Evolutionary conservation across 2,113 vertebrate species (phyloP).

Genomic region (Sapayoa aenigma): DNA sequence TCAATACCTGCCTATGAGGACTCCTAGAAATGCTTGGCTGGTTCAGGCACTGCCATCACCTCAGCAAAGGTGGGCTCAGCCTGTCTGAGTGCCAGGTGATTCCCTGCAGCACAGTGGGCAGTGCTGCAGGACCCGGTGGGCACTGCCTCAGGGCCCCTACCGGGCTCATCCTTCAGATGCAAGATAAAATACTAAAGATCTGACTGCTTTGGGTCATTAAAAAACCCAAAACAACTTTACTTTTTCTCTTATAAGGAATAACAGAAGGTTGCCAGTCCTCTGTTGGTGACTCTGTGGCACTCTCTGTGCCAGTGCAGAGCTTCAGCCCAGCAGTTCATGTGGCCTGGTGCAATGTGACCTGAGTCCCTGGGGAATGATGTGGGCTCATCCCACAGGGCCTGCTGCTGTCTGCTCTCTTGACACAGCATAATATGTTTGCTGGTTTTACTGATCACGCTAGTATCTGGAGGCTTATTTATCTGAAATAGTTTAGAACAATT

Average conservation of each 20-base stretch:
- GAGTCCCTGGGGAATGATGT: rapidly evolving
- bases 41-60: rapidly evolving
- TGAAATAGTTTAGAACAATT: conserved; percentile 1
- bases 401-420: not conserved
- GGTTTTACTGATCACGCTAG: not conserved
- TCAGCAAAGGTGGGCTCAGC: not conserved
- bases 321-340: rapidly evolving
- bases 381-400: rapidly evolving
- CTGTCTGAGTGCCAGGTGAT: not conserved
- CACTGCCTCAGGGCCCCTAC: not conserved
- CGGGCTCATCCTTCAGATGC: not conserved
- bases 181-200: not conserved
- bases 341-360: not conserved
- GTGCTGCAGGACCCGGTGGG: not conserved
- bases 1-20: not conserved
- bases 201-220: not conserved
- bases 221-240: not conserved
- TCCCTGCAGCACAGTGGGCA: rapidly evolving
- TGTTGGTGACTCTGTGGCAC: not conserved
- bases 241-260: not conserved
- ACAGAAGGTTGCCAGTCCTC: not conserved
- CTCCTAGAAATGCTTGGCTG: not conserved
- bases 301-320: not conserved
- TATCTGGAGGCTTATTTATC: not conserved
- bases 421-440: not conserved